Base-by-base conservation (phyloP, 2,888 invertebrate genomes). In the Camponotus fellah region DNA sequence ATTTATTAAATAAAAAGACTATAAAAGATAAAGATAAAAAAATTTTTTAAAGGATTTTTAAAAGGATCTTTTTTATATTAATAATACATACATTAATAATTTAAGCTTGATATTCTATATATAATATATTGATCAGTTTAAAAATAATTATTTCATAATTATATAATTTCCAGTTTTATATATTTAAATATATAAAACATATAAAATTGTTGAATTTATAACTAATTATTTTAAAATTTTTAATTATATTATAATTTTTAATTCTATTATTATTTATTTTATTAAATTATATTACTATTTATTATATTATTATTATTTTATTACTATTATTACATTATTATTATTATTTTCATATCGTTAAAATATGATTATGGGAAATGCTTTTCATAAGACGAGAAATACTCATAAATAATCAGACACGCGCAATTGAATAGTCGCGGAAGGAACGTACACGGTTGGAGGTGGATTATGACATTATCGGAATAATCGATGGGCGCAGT, bases 381-480 rank as follows among this genome's bases (percentile, higher is more conserved):
- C 2, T 46, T 46, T 17, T 49, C 49, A 21, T 69, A 69, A 69
- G 32, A 8, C 21, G 6, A 60, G 49, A 60, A 60, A 60, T 21
- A 37, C 12, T 43, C 79, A n/a, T 69, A 21, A 71, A 71, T 77
- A 77, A 77, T 46, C 14, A 43, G 43, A 46, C 17, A 17, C 12
- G 37, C 21, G 60, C 60, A 26, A 69, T 21, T 34, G 58, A 60
- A 79, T 46, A 69, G 62, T 26, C 34, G 49, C 64, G 14, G 37
- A 75, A 34, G 46, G 64, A 64, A 26, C 12, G 3, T 26, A 34
- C 14, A 74, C 17, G 21, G 56, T 34, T 21, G 17, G 81, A 81
- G 14, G 43, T 26, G 82, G 87, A 89, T 89, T 90, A 89, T 88
- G 88, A 89, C 90, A 84, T 89, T 89, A 89, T 88, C 88, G 82